Evolutionary conservation across 2,113 vertebrate species (phyloP), one percentile per base, ranked within the genome.

Genomic region (Daubentonia madagascariensis): DNA sequence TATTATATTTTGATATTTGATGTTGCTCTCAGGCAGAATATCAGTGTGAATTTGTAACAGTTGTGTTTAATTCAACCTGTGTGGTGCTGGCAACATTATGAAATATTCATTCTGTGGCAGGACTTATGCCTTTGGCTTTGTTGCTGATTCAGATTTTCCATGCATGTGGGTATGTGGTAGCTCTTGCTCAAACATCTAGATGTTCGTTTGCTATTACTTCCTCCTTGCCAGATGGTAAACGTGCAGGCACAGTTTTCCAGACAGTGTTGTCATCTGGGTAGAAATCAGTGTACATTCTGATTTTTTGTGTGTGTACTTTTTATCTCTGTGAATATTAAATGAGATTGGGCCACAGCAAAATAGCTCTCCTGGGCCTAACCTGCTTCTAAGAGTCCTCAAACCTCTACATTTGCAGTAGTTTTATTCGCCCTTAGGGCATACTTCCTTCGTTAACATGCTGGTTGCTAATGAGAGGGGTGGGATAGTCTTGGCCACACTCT

Each of bases 11-110:
- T 97, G 40, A 94, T 98, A 89, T 98, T 95, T 94, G 95, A 97
- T 97, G 90, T 98, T 98, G 97, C 94, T 96, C 96, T 93, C 70
- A 92, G 83, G 94, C 22, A 96, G 50, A 91, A 95, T 94, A 80
- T 94, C 95, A 93, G 18, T 87, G 48, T 75, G 30, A 83, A 23
- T 95, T 97, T 93, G n/a, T 84, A 61, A 18, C 2, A 14, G 57
- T 98, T 98, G 79, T 91, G 11, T 98, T 98, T 97, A 88, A 93
- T 96, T 99, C 97, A 95, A 98, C 98, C 98, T 98, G 96, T 98
- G 97, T 98, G 98, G 98, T 98, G 97, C 96, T 98, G 98, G 95
- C 97, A 98, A 85, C 90, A 70, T 28, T 35, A 43, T 50, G 43
- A 97, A 97, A 93, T 96, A 68, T 88, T 98, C 94, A 67, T 97